Conservation (phyloP, 2,113 vertebrate species). For the Thryonomys swinderianus region DNA sequence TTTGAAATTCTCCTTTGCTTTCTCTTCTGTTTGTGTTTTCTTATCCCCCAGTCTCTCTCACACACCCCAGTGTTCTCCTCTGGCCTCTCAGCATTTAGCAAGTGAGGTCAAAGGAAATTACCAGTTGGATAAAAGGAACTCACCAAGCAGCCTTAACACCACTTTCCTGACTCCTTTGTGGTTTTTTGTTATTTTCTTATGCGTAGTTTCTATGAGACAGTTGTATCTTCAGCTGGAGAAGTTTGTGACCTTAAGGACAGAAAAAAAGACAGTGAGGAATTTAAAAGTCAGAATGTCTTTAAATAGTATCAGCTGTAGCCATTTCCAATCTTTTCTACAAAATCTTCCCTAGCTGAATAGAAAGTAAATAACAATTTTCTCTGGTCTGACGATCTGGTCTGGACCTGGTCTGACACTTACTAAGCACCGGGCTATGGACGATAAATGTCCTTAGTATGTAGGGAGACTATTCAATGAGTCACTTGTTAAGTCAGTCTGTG, state of each 20-base stretch:
- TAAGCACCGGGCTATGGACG: background rate
- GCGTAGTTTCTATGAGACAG: conserved; percentile 6
- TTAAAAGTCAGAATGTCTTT: conserved; percentile 60
- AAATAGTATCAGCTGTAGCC: conserved; percentile 5
- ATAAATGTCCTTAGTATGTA: background rate
- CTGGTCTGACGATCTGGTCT: background rate
- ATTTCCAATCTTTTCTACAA: conserved; percentile 52
- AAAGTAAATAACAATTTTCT: conserved; percentile 13
- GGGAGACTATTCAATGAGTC: background rate
- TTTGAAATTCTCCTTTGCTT: background rate
- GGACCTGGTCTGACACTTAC: background rate
- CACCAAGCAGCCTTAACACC: background rate
- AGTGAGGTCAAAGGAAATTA: background rate
- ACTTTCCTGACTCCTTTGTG: conserved; percentile 1
- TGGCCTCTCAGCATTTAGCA: conserved; percentile 28
- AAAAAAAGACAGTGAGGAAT: conserved; percentile 34
- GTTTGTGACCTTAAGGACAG: conserved; percentile 52
- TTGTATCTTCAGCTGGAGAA: conserved; percentile 53
- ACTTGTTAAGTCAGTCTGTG: background rate
- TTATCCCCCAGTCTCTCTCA: background rate
- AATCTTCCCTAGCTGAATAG: background rate
- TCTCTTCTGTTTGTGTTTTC: background rate
- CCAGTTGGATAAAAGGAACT: background rate
- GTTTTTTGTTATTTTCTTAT: conserved; percentile 41
- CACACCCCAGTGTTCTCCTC: background rate